These are phyloP conservation scores for Ptiloglossa arizonensis DNA, from an alignment of 1,140 invertebrate species.

Conservation along the genomic window DNA sequence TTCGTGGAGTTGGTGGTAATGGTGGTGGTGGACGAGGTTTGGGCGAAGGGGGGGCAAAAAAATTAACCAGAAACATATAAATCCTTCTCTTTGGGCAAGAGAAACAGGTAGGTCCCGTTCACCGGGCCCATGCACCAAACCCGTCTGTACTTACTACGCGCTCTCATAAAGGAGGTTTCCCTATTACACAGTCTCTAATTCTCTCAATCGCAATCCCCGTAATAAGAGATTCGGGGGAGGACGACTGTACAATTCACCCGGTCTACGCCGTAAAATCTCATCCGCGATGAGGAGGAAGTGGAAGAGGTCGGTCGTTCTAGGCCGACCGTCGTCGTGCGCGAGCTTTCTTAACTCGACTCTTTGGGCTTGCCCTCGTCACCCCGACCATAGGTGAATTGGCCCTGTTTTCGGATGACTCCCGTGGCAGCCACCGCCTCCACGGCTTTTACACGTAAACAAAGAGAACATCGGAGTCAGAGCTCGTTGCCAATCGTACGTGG, in stretches of 20 bases:
- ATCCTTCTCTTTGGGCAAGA: slow-evolving; percentile 58
- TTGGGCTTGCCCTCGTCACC: slow-evolving; percentile 70
- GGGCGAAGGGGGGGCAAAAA: background rate
- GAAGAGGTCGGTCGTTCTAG: slow-evolving; percentile 55
- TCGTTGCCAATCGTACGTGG: slow-evolving; percentile 39
- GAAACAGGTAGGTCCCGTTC: slow-evolving; percentile 57
- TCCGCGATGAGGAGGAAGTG: slow-evolving; percentile 55
- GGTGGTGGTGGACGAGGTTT: no score
- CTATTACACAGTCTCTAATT: slow-evolving; percentile 71
- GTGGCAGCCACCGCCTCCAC: slow-evolving; percentile 80
- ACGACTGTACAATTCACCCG: slow-evolving; percentile 46
- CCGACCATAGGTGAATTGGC: slow-evolving; percentile 73
- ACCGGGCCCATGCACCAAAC: slow-evolving; percentile 77
- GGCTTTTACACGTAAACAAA: slow-evolving; percentile 76
- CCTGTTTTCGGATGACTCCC: slow-evolving; percentile 80
- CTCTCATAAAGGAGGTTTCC: slow-evolving; percentile 63
- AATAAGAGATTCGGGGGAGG: slow-evolving; percentile 23
- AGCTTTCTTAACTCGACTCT: slow-evolving; percentile 71
- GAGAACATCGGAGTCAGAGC: slow-evolving; percentile 75
- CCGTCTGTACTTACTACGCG: slow-evolving; percentile 80
- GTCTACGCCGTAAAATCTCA: slow-evolving; percentile 61
- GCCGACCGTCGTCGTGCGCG: slow-evolving; percentile 47
- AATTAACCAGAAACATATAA: slow-evolving; percentile 50
- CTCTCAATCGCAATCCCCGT: slow-evolving; percentile 40
- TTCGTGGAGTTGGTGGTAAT: background rate